phyloP scores from a whole-genome alignment of 2,888 invertebrate species.

The Drosophila anomalata region DNA sequence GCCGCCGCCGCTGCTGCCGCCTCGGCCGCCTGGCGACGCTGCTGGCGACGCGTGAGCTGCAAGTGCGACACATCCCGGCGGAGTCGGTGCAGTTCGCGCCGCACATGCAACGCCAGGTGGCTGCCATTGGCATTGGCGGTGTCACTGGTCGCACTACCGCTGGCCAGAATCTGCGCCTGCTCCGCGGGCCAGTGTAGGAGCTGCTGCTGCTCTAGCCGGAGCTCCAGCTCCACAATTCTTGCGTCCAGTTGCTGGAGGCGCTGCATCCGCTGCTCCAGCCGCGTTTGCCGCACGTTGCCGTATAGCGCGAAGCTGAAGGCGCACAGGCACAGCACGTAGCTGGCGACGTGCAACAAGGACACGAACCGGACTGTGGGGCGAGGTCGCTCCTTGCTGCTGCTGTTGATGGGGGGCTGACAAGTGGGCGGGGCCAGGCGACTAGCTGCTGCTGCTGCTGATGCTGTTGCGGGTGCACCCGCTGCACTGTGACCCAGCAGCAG shows the following conservation, averaged over 20 bases:
- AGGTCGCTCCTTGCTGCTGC: constrained; percentile 53
- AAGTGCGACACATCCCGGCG: constrained; percentile 84
- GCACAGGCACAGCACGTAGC: constrained; percentile 83
- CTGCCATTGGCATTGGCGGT: constrained; percentile 34
- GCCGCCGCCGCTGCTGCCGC: constrained; percentile 69
- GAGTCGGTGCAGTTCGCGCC: constrained; percentile 83
- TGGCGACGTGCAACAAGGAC: constrained; percentile 81
- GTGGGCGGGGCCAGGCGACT: constrained; percentile 46
- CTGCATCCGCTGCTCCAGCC: constrained; percentile 81
- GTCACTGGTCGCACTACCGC: constrained; percentile 28
- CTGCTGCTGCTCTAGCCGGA: constrained; percentile 77
- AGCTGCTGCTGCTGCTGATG: constrained; percentile 48
- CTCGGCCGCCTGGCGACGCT: constrained; percentile 80
- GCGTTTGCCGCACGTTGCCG: constrained; percentile 82
- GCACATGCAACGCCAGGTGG: constrained; percentile 78
- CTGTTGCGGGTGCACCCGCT: constrained; percentile 31
- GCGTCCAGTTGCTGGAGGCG: constrained; percentile 83
- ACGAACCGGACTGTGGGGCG: constrained; percentile 63
- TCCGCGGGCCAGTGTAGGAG: constrained; percentile 68
- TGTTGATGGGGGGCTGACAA: constrained; percentile 46
- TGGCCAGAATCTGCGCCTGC: constrained; percentile 58
- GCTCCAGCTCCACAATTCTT: constrained; percentile 81
- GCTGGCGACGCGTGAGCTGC: constrained; percentile 82
- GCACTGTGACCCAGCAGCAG: constrained; percentile 61
- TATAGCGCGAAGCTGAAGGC: constrained; percentile 83